A percentile compares a stretch with the other conserved stretches of the same genome.
Conservation (phyloP, 1,140 invertebrate genomes). For the Zelostemma sp. region DNA sequence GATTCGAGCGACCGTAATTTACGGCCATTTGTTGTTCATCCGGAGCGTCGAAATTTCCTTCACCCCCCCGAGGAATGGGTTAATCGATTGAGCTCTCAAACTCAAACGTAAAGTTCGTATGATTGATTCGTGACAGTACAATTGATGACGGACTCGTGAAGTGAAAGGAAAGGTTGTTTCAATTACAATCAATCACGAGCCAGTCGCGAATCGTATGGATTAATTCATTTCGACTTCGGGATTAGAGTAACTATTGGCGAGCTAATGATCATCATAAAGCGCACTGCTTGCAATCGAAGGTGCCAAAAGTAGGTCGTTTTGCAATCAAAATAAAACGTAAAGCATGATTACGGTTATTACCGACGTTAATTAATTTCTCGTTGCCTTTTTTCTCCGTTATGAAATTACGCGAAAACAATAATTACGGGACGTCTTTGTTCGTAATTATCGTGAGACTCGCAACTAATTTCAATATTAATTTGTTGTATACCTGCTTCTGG, state of each 20-base stretch:
- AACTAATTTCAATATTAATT: no score
- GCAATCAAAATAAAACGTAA: constrained; percentile 26
- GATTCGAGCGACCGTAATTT: no score
- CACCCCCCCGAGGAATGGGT: not conserved
- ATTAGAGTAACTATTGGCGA: constrained; percentile 25
- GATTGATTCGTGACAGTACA: constrained; percentile 12
- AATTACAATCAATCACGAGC: constrained; percentile 40
- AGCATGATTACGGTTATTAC: constrained; percentile 28
- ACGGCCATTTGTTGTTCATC: no score
- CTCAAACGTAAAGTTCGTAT: not conserved
- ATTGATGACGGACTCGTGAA: constrained; percentile 11
- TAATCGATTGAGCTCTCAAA: constrained; percentile 2
- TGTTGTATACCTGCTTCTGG: no score
- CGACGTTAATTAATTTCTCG: constrained; percentile 29
- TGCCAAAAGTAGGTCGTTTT: constrained; percentile 38
- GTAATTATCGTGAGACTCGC: constrained; percentile 12
- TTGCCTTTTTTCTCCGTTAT: constrained; percentile 13
- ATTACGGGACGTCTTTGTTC: constrained; percentile 17
- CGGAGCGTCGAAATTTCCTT: not conserved
- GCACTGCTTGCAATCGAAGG: constrained; percentile 32
- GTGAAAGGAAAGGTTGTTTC: constrained; percentile 19
- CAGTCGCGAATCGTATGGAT: constrained; percentile 36
- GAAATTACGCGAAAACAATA: constrained; percentile 11
- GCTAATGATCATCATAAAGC: constrained; percentile 39
- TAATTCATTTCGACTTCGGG: constrained; percentile 24